A percentile compares a stretch with the other conserved stretches of the same genome.
Conservation (phyloP, 2,888 invertebrate species). For the Gerris lacustris region DNA sequence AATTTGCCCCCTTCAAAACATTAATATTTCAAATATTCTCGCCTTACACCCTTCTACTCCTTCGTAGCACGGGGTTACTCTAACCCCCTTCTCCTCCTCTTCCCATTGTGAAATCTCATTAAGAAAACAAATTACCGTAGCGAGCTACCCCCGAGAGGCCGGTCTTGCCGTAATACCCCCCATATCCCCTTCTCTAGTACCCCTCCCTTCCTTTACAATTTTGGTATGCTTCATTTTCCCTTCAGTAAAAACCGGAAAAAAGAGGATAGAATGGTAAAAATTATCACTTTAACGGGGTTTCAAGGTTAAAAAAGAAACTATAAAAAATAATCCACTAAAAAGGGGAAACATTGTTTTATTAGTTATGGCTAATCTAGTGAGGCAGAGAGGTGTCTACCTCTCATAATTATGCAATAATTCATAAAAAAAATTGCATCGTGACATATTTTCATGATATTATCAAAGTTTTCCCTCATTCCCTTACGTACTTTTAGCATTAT, state of each 20-base stretch:
- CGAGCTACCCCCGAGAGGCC: background rate
- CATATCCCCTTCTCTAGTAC: background rate
- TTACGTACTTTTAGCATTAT: too few species aligned
- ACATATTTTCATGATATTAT: too few species aligned
- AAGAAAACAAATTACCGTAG: conserved; percentile 5
- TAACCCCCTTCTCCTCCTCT: background rate
- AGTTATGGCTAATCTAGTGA: too few species aligned
- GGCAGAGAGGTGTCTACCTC: too few species aligned
- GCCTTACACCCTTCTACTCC: background rate
- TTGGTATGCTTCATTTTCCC: background rate
- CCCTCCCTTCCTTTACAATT: background rate
- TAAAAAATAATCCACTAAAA: background rate
- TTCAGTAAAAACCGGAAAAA: background rate
- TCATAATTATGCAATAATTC: too few species aligned
- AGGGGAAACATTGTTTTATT: too few species aligned
- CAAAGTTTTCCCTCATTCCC: too few species aligned
- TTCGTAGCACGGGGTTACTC: background rate
- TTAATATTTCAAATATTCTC: conserved; percentile 5
- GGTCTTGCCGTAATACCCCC: background rate
- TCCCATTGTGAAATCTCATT: background rate
- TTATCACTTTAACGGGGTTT: background rate
- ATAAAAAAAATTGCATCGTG: too few species aligned
- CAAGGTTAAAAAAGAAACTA: background rate
- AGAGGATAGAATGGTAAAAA: background rate
- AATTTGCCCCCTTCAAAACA: background rate